These are phyloP conservation scores for Dilophus febrilis DNA, from an alignment of 2,888 invertebrate species.

Conservation along the genomic window DNA sequence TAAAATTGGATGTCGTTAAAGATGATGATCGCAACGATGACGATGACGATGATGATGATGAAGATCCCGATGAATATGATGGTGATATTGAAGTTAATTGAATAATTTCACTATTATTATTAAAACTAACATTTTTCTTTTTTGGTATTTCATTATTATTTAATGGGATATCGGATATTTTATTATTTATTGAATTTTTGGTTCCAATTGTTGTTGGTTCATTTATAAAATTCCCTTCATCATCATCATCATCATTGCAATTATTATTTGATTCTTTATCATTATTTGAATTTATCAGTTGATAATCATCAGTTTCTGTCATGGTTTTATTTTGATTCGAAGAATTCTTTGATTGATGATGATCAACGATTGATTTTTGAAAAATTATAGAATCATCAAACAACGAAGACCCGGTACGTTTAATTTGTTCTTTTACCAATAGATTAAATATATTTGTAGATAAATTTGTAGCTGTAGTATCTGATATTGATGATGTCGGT, in stretches of 20 bases:
- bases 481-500: not conserved
- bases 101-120: not conserved
- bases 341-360: slow-evolving; percentile 18
- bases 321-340: not conserved
- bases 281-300: not conserved
- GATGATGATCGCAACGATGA: no score
- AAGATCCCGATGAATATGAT: no score
- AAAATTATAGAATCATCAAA: no score
- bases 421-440: slow-evolving; percentile 27
- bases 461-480: slow-evolving; percentile 10
- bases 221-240: no score
- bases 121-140: no score
- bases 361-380: slow-evolving; percentile 20
- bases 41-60: no score
- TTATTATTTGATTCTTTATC: not conserved
- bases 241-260: not conserved
- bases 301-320: not conserved
- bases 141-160: no score
- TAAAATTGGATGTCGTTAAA: no score
- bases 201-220: no score
- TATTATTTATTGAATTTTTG: no score
- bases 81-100: not conserved
- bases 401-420: slow-evolving; percentile 23
- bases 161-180: no score
- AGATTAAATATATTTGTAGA: slow-evolving; percentile 27